phyloP scores from a whole-genome alignment of 2,113 vertebrate genomes.

The Leptodactylus fuscus region DNA sequence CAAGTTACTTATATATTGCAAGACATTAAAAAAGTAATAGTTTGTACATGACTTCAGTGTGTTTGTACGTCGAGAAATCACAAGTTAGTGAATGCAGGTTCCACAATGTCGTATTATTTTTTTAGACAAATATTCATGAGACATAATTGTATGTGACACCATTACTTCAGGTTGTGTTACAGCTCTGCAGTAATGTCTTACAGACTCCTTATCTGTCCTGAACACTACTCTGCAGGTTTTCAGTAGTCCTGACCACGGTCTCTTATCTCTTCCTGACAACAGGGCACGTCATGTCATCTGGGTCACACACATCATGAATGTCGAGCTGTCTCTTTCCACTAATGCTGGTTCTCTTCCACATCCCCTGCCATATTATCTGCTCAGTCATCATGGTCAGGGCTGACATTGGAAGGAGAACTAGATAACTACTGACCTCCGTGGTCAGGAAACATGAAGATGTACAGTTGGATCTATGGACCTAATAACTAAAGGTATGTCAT shows the following conservation, averaged over 20 bases:
- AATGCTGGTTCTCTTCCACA: background rate
- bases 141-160: background rate
- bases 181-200: background rate
- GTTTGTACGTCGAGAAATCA: background rate
- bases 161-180: background rate
- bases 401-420: background rate
- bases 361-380: background rate
- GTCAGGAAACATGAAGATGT: background rate
- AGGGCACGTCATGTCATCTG: slow-evolving; percentile 16
- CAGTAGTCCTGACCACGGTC: background rate
- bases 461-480: background rate
- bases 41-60: background rate
- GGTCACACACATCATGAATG: background rate
- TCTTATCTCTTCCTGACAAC: slow-evolving; percentile 53
- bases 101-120: background rate
- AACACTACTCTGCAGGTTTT: slow-evolving; percentile 30
- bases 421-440: background rate
- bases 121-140: background rate
- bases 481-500: slow-evolving; percentile 3
- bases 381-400: background rate
- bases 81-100: background rate
- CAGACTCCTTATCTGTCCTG: slow-evolving; percentile 34
- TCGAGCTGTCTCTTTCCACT: background rate
- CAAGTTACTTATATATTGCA: too few species aligned
- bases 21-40: background rate